phyloP scores from a whole-genome alignment of 2,113 vertebrate species.

The Pipra filicauda region DNA sequence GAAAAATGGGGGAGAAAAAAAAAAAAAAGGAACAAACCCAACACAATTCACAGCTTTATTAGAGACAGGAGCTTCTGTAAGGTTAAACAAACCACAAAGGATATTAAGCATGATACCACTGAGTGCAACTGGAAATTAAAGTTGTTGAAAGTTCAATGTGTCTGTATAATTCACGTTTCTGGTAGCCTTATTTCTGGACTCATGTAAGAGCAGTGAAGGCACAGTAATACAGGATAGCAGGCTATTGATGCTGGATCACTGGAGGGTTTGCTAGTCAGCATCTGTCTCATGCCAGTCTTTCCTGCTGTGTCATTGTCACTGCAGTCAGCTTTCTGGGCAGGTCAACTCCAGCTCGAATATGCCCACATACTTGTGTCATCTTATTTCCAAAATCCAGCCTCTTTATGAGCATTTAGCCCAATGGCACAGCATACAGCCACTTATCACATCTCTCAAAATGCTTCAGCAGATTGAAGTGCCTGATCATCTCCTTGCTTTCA shows the following conservation, averaged over 20 bases:
- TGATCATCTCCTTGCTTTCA: neutral
- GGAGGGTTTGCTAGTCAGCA: neutral
- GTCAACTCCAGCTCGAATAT: neutral
- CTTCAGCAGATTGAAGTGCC: neutral
- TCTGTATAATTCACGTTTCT: neutral
- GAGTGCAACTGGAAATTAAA: neutral
- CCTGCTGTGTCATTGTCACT: neutral
- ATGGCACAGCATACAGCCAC: neutral
- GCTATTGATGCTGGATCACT: neutral
- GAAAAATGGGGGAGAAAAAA: neutral
- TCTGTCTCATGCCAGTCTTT: neutral
- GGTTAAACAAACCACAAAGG: neutral
- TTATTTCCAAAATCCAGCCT: neutral
- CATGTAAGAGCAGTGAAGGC: neutral
- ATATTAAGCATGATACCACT: neutral
- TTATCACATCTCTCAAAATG: neutral
- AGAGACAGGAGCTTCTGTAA: neutral
- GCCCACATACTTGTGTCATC: neutral
- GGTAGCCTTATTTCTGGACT: neutral
- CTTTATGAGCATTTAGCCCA: neutral
- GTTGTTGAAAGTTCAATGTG: accelerated
- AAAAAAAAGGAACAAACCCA: accelerated
- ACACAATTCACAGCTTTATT: neutral
- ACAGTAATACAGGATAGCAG: neutral
- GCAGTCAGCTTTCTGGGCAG: neutral